phyloP scores from a whole-genome alignment of 2,797 vertebrate species.

The Knipowitschia caucasica region DNA sequence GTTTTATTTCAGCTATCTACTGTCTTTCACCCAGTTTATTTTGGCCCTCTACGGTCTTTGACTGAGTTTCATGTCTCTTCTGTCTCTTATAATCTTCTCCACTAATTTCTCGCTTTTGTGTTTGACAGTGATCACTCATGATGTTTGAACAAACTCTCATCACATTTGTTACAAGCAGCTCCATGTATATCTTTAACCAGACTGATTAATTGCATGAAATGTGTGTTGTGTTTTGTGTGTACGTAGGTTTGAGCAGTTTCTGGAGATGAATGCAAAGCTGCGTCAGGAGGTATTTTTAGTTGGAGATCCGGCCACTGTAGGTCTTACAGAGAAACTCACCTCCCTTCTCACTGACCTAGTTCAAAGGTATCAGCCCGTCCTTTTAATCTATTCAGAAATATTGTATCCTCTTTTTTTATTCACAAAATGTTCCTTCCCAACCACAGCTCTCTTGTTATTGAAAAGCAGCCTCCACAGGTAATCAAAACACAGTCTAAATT shows the following conservation, averaged over 20 bases:
- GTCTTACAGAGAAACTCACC: conserved; percentile 72
- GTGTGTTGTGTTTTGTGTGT: neutral
- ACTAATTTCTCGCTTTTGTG: too few relatives aligned
- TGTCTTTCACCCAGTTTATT: too few relatives aligned
- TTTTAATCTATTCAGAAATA: neutral
- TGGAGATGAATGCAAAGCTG: conserved; percentile 83
- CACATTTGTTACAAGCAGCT: too few relatives aligned
- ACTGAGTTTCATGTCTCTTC: too few relatives aligned
- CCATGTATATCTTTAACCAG: too few relatives aligned
- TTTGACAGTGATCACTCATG: too few relatives aligned
- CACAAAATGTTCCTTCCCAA: conserved; percentile 4
- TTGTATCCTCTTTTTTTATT: neutral
- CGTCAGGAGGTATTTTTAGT: conserved; percentile 82
- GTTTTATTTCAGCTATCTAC: too few relatives aligned
- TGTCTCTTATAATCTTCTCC: too few relatives aligned
- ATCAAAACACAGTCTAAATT: conserved; percentile 99
- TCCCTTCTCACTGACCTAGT: conserved; percentile 77
- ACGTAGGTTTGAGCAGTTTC: conserved; percentile 79
- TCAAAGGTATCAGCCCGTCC: conserved; percentile 75
- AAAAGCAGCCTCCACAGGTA: conserved; percentile 94
- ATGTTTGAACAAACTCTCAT: too few relatives aligned
- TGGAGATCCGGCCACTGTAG: conserved; percentile 63
- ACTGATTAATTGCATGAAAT: too few relatives aligned
- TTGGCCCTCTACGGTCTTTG: too few relatives aligned
- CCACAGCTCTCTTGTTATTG: conserved; percentile 88